A percentile compares a stretch with the other conserved stretches of the same genome.
These are phyloP conservation scores for Rotaria magnacalcarata DNA, from an alignment of 2,888 invertebrate genomes.

Conservation along the genomic window DNA sequence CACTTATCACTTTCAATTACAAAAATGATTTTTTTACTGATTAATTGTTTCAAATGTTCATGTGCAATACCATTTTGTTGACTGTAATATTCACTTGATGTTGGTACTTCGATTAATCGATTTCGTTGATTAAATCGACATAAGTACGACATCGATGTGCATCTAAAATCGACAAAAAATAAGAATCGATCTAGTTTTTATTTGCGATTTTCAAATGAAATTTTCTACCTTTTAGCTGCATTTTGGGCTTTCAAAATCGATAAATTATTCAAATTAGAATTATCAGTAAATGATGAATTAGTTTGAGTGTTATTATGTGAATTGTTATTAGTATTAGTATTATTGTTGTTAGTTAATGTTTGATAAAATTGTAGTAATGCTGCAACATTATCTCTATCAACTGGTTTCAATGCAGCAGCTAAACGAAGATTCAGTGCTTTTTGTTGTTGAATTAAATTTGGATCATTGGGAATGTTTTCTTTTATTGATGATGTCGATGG, in stretches of 20 bases:
- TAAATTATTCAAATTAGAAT: not conserved
- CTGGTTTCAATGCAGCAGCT: conserved; percentile 15
- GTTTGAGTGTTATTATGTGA: not conserved
- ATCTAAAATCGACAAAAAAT: not conserved
- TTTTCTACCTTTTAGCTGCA: not conserved
- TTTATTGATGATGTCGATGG: conserved; percentile 1
- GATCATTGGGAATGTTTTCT: not conserved
- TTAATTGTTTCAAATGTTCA: conserved; percentile 22
- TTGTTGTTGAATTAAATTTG: conserved; percentile 1
- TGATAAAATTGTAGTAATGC: conserved; percentile 4
- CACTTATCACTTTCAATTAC: not conserved
- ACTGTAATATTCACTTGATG: conserved; percentile 17
- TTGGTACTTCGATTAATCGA: conserved; percentile 19
- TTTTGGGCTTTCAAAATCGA: not conserved
- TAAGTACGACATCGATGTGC: not conserved
- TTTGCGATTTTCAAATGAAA: not conserved
- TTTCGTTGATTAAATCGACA: conserved; percentile 25
- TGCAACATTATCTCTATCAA: conserved; percentile 1
- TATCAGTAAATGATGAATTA: not conserved
- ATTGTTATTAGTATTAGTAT: not conserved
- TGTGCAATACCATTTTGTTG: not conserved
- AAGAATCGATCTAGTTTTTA: not conserved
- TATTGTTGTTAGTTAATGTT: not conserved
- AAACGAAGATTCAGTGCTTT: conserved; percentile 10
- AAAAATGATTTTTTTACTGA: not conserved